Evolutionary conservation across 2,113 vertebrate genomes (phyloP).

Genomic region (Pelodiscus sinensis): DNA sequence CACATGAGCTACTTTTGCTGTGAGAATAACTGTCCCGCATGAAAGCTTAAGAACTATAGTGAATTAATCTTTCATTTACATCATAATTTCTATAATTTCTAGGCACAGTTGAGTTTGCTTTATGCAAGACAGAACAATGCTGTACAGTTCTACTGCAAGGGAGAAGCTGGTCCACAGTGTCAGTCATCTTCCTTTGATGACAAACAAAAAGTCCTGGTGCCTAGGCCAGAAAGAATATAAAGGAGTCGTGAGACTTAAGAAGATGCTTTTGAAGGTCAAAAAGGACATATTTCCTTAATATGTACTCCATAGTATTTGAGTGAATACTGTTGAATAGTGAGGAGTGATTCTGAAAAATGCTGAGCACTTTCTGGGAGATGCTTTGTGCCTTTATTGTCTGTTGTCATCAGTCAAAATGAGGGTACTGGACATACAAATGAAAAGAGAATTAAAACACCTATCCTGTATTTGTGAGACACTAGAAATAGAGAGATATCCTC

Average conservation of each 20-base stretch:
- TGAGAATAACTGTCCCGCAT: no score
- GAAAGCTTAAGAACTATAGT: no score
- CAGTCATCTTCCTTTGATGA: not conserved
- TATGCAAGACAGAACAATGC: fast-evolving
- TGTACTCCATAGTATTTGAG: not conserved
- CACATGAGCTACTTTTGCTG: no score
- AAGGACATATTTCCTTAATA: not conserved
- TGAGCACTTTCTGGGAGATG: not conserved
- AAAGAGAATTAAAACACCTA: not conserved
- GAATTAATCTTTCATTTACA: no score
- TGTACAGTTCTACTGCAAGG: not conserved
- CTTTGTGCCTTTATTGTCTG: not conserved
- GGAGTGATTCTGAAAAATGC: not conserved
- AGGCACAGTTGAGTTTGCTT: not conserved
- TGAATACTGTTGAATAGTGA: not conserved
- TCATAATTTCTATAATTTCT: no score
- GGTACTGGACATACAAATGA: not conserved
- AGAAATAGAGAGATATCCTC: conserved; percentile 6
- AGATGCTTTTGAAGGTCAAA: not conserved
- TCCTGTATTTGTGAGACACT: not conserved
- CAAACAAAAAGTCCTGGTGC: not conserved
- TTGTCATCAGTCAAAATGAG: not conserved
- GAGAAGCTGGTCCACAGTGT: not conserved
- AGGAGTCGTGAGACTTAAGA: not conserved
- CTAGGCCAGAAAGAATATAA: not conserved